phyloP scores from a whole-genome alignment of 1,140 invertebrate genomes.

The Drosophila kanapiae region DNA sequence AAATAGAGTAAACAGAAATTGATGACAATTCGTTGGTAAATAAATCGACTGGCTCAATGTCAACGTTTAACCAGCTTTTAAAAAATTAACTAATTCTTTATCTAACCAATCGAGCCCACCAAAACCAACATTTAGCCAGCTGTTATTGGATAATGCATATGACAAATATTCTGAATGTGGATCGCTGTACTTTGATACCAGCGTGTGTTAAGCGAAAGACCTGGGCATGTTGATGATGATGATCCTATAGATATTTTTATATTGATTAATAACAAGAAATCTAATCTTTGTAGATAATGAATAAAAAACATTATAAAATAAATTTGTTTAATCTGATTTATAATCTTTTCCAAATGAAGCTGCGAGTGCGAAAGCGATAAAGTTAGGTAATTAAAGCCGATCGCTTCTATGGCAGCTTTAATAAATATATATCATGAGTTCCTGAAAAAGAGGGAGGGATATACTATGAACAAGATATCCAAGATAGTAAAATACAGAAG shows the following conservation, averaged over 20 bases:
- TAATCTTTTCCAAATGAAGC: no score
- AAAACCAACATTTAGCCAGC: background rate
- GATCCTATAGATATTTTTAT: background rate
- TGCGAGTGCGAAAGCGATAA: no score
- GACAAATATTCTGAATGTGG: background rate
- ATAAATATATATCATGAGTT: no score
- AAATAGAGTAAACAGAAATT: background rate
- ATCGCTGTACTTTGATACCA: background rate
- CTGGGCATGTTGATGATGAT: background rate
- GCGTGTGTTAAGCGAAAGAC: background rate
- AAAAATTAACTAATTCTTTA: background rate
- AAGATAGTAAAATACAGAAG: no score
- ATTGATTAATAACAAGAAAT: background rate
- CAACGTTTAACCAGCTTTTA: conserved; percentile 1
- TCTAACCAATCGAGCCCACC: background rate
- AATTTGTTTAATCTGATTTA: no score
- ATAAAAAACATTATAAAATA: no score
- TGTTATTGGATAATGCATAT: background rate
- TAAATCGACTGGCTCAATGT: background rate
- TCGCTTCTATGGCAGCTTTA: no score
- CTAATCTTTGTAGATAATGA: background rate
- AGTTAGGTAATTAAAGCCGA: no score
- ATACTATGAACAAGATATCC: no score
- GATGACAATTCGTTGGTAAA: background rate
- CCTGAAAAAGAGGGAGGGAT: background rate